A percentile compares a stretch with the other conserved stretches of the same genome.
phyloP scores from a whole-genome alignment of 2,797 vertebrate species.

The Molossus alvarezi region DNA sequence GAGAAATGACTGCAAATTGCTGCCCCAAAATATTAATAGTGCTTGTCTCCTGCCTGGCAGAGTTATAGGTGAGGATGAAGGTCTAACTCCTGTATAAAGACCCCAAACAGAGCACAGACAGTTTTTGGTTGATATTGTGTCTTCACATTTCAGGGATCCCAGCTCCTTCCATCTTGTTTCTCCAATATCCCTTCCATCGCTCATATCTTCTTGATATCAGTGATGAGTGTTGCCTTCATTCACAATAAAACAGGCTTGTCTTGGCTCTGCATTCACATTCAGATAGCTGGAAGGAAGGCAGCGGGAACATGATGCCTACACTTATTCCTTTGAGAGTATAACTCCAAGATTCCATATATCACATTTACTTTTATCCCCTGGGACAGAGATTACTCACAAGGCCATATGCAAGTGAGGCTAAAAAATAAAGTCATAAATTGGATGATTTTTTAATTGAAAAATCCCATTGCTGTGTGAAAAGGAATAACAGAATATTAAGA shows the following conservation, averaged over 20 bases:
- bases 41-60: neutral
- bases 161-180: neutral
- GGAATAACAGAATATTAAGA: neutral
- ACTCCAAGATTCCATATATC: neutral
- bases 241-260: neutral
- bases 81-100: neutral
- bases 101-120: neutral
- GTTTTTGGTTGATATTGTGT: neutral
- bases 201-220: neutral
- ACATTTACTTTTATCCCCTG: neutral
- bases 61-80: neutral
- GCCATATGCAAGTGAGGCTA: neutral
- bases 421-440: neutral
- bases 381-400: neutral
- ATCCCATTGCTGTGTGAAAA: neutral
- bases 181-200: neutral
- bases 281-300: neutral
- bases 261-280: neutral
- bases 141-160: neutral
- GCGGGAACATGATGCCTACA: neutral
- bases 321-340: neutral
- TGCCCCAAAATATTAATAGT: neutral
- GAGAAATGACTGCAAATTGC: neutral
- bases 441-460: constrained; percentile 22
- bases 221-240: neutral